A percentile compares a stretch with the other conserved stretches of the same genome.
These are phyloP conservation scores for Orchesellides sinensis DNA, from an alignment of 2,888 invertebrate genomes.

Conservation along the genomic window DNA sequence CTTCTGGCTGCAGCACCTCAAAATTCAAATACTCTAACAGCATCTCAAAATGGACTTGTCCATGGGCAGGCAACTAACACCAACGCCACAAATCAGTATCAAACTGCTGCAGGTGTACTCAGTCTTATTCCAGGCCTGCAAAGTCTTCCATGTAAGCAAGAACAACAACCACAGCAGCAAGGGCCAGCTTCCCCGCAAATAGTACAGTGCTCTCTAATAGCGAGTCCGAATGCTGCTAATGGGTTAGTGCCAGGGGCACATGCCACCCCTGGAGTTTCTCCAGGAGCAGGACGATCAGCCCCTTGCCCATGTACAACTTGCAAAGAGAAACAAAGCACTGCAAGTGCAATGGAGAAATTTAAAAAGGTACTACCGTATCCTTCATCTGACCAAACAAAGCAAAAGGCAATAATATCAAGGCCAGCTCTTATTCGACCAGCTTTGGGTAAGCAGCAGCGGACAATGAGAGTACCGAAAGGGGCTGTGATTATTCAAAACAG, in stretches of 20 bases:
- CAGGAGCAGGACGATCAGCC: slow-evolving; percentile 12
- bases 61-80: too few relatives aligned
- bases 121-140: slow-evolving; percentile 37
- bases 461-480: slow-evolving; percentile 7
- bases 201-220: not conserved
- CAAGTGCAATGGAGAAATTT: slow-evolving; percentile 45
- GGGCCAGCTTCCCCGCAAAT: not conserved
- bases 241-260: not conserved
- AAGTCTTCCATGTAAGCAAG: slow-evolving; percentile 12
- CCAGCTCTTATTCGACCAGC: slow-evolving; percentile 1
- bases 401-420: not conserved
- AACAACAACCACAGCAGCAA: slow-evolving; percentile 3
- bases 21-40: not conserved
- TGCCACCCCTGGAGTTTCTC: not conserved
- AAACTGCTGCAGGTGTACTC: slow-evolving; percentile 4
- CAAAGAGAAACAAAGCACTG: slow-evolving; percentile 30
- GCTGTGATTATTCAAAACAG: not conserved
- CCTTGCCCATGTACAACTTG: slow-evolving; percentile 54
- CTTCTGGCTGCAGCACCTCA: slow-evolving; percentile 22
- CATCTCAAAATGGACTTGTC: slow-evolving; percentile 19
- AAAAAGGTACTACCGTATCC: slow-evolving; percentile 60
- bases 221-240: slow-evolving; percentile 7
- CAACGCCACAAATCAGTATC: not conserved
- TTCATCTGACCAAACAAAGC: slow-evolving; percentile 19
- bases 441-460: slow-evolving; percentile 5